Percentiles rank a stretch among this genome's conserved stretches.
Evolutionary conservation across 1,140 invertebrate genomes (phyloP).

Genomic region (Tribolium madens): DNA sequence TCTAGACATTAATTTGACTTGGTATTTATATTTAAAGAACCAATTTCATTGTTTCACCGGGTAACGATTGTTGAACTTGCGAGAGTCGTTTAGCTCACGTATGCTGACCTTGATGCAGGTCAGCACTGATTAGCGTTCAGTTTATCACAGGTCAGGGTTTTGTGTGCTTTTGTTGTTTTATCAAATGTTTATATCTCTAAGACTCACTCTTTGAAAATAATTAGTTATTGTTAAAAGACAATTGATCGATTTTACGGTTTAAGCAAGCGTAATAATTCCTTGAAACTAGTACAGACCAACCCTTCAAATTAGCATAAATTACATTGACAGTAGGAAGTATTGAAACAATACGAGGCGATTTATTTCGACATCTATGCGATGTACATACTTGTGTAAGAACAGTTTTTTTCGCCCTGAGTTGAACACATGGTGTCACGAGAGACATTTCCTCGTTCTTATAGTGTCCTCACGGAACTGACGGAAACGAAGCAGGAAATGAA

Average conservation of each 20-base stretch:
- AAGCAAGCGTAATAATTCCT: not conserved
- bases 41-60: not conserved
- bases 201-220: no score
- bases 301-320: slow-evolving; percentile 19
- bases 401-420: not conserved
- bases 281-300: slow-evolving; percentile 15
- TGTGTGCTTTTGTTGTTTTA: not conserved
- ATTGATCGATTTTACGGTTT: slow-evolving; percentile 14
- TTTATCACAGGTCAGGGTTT: slow-evolving; percentile 23
- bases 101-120: slow-evolving; percentile 23
- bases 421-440: slow-evolving; percentile 9
- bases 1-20: not conserved
- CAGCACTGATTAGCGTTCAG: slow-evolving; percentile 2
- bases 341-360: slow-evolving; percentile 5
- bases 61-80: not conserved
- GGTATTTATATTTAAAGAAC: not conserved
- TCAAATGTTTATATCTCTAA: not conserved
- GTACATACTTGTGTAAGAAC: not conserved
- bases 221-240: not conserved
- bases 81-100: not conserved
- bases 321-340: slow-evolving; percentile 20
- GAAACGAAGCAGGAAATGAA: slow-evolving; percentile 16
- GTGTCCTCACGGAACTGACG: slow-evolving; percentile 9
- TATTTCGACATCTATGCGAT: slow-evolving; percentile 1
- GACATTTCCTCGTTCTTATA: slow-evolving; percentile 12